Evolutionary conservation across 1,140 invertebrate species (phyloP).

Genomic region (Drosophila suzukii): DNA sequence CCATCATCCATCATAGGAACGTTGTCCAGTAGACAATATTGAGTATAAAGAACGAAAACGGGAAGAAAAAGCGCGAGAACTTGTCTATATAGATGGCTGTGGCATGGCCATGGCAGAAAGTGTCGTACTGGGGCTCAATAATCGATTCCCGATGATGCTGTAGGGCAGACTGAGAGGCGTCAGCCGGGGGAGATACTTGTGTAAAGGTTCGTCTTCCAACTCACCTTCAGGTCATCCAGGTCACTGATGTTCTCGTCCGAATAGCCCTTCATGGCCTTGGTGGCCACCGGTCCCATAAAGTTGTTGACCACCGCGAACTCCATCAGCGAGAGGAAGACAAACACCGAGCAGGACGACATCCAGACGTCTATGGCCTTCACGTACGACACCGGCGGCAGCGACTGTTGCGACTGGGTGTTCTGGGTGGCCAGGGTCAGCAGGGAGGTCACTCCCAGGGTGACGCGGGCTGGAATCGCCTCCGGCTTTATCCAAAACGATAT

Average conservation of each 20-base stretch:
- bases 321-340: slow-evolving; percentile 96
- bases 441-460: slow-evolving; percentile 90
- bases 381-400: slow-evolving; percentile 94
- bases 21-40: slow-evolving; percentile 96
- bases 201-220: neutral
- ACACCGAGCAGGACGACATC: slow-evolving; percentile 97
- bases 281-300: slow-evolving; percentile 94
- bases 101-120: slow-evolving; percentile 92
- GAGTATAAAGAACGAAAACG: slow-evolving; percentile 94
- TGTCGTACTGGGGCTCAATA: slow-evolving; percentile 90
- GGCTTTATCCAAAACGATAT: slow-evolving; percentile 97
- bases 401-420: slow-evolving; percentile 95
- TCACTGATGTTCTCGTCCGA: slow-evolving; percentile 93
- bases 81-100: slow-evolving; percentile 94
- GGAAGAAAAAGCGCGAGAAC: slow-evolving; percentile 94
- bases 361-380: slow-evolving; percentile 97
- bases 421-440: slow-evolving; percentile 94
- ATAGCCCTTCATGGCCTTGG: slow-evolving; percentile 95
- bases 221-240: slow-evolving; percentile 91
- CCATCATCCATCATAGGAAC: slow-evolving; percentile 86
- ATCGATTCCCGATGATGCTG: slow-evolving; percentile 85
- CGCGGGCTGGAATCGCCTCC: slow-evolving; percentile 90
- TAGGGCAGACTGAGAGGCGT: slow-evolving; percentile 35
- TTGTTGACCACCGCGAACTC: slow-evolving; percentile 97
- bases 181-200: neutral